These are phyloP conservation scores for Acanthopleura granulata DNA, from an alignment of 2,888 invertebrate species.

Conservation along the genomic window DNA sequence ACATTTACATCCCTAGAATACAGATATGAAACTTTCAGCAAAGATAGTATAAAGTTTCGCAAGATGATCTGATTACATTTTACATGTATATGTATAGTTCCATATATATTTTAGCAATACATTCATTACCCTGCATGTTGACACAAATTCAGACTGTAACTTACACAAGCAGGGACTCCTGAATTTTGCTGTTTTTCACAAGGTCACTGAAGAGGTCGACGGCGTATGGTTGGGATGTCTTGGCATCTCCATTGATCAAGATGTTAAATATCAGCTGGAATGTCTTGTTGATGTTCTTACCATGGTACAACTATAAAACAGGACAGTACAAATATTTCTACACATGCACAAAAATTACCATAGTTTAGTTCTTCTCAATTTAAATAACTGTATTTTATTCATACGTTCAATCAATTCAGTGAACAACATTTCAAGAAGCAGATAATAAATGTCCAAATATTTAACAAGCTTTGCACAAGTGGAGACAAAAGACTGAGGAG, in stretches of 20 bases:
- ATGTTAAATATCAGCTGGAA: constrained; percentile 70
- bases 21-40: too few relatives aligned
- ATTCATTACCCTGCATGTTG: background rate
- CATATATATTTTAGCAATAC: too few relatives aligned
- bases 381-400: background rate
- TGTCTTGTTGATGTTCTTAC: constrained; percentile 67
- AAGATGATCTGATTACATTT: too few relatives aligned
- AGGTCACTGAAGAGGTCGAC: constrained; percentile 68
- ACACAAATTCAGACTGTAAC: constrained; percentile 18
- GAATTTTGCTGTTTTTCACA: constrained; percentile 54
- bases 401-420: background rate
- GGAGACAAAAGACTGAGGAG: too few relatives aligned
- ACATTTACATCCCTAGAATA: too few relatives aligned
- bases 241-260: constrained; percentile 61
- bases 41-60: too few relatives aligned
- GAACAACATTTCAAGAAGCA: background rate
- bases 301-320: constrained; percentile 53
- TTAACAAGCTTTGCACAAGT: too few relatives aligned
- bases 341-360: background rate
- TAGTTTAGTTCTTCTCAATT: background rate
- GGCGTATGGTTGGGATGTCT: constrained; percentile 66
- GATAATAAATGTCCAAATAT: too few relatives aligned
- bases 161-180: constrained; percentile 54
- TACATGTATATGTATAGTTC: too few relatives aligned
- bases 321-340: background rate